Percentiles rank a stretch among this genome's conserved stretches.
These are phyloP conservation scores for Amazona finschi DNA, from an alignment of 2,797 vertebrate species.

Conservation along the genomic window DNA sequence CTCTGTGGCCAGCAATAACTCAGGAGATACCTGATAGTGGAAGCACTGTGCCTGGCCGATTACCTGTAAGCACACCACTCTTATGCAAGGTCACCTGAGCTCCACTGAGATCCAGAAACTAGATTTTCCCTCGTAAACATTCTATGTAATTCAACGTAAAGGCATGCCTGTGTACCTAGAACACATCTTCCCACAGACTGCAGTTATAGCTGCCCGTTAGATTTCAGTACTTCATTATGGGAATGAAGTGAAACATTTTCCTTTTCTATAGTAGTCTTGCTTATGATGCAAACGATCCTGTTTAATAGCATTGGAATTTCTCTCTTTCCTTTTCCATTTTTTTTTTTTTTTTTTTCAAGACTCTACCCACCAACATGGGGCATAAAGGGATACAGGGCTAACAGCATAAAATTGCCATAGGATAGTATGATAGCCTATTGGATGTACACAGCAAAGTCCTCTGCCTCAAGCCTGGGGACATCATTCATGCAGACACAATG, in stretches of 20 bases:
- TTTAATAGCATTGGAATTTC: background rate
- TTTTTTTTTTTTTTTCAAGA: background rate
- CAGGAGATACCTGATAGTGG: background rate
- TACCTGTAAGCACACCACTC: background rate
- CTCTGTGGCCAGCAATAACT: background rate
- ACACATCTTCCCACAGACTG: background rate
- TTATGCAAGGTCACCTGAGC: background rate
- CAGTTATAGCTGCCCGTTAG: background rate
- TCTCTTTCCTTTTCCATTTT: too few species aligned
- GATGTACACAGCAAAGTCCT: background rate
- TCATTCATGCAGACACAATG: rapidly evolving
- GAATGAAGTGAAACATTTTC: background rate
- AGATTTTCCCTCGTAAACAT: background rate
- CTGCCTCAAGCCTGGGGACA: background rate
- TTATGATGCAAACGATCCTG: background rate
- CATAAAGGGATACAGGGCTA: background rate
- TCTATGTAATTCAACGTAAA: background rate
- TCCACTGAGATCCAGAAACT: background rate
- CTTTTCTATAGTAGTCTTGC: background rate
- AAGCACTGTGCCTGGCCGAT: background rate
- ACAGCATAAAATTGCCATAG: background rate
- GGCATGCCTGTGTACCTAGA: background rate
- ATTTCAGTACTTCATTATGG: background rate
- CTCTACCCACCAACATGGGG: background rate
- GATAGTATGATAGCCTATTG: background rate